A percentile compares a stretch with the other conserved stretches of the same genome.
Conservation (phyloP, 1,140 invertebrate species). For the Epicauta chinensis region DNA sequence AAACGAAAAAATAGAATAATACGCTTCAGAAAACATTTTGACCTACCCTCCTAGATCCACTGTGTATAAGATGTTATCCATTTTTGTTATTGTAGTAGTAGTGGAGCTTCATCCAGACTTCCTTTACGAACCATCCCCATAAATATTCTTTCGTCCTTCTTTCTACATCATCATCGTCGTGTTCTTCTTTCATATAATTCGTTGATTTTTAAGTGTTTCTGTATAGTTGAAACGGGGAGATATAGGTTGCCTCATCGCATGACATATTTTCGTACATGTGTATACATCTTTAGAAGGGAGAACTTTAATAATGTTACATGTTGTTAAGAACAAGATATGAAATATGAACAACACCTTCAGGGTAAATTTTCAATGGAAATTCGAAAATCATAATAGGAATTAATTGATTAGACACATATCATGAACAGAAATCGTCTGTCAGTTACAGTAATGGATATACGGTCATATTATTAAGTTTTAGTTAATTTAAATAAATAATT, state of each 20-base stretch:
- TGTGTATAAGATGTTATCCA: constrained; percentile 19
- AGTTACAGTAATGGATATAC: constrained; percentile 1
- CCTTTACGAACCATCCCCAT: constrained; percentile 14
- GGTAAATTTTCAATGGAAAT: too few relatives aligned
- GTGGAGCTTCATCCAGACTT: constrained; percentile 22
- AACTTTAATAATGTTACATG: too few relatives aligned
- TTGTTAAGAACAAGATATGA: too few relatives aligned
- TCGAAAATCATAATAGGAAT: neutral
- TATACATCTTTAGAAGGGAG: too few relatives aligned
- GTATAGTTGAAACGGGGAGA: too few relatives aligned
- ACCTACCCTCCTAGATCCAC: constrained; percentile 13
- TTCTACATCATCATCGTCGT: neutral
- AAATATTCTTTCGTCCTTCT: constrained; percentile 10
- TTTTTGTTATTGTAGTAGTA: constrained; percentile 11
- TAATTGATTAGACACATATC: constrained; percentile 8
- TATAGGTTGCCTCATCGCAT: too few relatives aligned
- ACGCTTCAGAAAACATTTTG: constrained; percentile 26
- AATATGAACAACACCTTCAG: too few relatives aligned
- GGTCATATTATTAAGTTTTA: constrained; percentile 12
- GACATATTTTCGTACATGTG: too few relatives aligned
- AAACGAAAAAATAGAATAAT: constrained; percentile 26
- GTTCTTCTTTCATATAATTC: neutral
- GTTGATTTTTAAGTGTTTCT: too few relatives aligned
- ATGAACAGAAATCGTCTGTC: constrained; percentile 15
- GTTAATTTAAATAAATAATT: neutral